These are phyloP conservation scores for Calidris pygmaea DNA, from an alignment of 2,113 vertebrate genomes.

Conservation along the genomic window DNA sequence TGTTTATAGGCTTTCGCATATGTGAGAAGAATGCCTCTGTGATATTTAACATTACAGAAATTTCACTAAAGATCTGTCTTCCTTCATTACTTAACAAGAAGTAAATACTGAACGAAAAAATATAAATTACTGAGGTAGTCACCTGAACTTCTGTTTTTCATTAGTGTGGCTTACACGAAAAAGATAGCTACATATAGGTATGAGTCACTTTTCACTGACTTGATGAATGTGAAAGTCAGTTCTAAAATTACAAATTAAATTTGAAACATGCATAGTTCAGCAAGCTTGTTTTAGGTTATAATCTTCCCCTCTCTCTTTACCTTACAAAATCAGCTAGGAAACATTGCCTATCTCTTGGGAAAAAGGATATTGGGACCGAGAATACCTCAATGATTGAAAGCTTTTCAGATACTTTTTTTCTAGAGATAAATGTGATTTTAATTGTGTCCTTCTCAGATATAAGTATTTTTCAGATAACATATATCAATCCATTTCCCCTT, in stretches of 20 bases:
- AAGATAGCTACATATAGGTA: neutral
- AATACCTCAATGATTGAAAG: neutral
- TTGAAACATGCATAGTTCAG: neutral
- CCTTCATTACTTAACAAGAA: neutral
- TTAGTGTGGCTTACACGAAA: neutral
- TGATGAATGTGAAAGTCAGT: neutral
- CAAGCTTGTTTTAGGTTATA: neutral
- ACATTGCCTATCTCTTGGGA: neutral
- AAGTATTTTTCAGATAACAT: neutral
- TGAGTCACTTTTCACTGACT: neutral
- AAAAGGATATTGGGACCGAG: neutral
- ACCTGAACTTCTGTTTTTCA: neutral
- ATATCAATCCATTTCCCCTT: neutral
- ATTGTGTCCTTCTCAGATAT: neutral
- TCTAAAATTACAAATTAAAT: neutral
- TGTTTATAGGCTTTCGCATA: neutral
- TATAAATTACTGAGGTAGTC: neutral
- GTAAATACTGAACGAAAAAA: neutral
- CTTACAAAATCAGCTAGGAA: neutral
- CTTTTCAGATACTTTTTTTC: neutral
- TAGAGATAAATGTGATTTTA: neutral
- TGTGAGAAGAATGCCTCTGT: neutral
- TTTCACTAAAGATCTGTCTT: neutral
- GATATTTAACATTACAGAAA: neutral
- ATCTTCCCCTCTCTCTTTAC: neutral